Conservation (phyloP, 2,797 vertebrate species). For the Borostomias antarcticus region DNA sequence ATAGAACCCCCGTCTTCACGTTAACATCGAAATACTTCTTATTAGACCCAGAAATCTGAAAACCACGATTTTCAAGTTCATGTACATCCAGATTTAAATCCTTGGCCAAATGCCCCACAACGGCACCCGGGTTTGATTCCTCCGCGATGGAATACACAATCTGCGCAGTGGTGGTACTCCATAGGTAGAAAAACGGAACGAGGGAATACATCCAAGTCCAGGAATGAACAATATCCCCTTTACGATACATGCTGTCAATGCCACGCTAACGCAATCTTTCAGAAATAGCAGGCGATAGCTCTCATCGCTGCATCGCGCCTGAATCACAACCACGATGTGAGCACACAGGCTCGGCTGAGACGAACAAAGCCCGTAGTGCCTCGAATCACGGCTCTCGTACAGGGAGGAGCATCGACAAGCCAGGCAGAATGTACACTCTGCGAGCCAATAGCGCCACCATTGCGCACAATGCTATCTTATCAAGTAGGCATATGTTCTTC, state of each 20-base stretch:
- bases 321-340: not conserved
- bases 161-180: constrained; percentile 52
- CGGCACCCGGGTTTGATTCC: constrained; percentile 67
- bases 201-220: constrained; percentile 46
- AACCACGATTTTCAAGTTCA: constrained; percentile 63
- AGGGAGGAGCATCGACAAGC: constrained; percentile 49
- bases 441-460: constrained; percentile 54
- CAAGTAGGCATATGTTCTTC: not conserved
- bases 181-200: constrained; percentile 32
- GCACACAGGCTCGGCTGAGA: not conserved
- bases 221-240: constrained; percentile 4
- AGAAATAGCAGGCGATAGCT: not conserved
- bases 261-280: not conserved
- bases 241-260: constrained; percentile 42
- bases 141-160: constrained; percentile 75
- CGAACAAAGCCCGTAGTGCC: constrained; percentile 56
- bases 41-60: constrained; percentile 72
- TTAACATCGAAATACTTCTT: constrained; percentile 82
- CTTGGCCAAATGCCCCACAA: constrained; percentile 74
- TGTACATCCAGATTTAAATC: constrained; percentile 70
- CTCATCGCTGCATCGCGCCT: constrained; percentile 28
- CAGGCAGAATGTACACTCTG: not conserved
- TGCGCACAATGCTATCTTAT: constrained; percentile 28
- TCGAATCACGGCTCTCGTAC: not conserved
- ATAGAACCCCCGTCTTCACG: constrained; percentile 78